These are phyloP conservation scores for Sitobion miscanthi DNA, from an alignment of 1,140 invertebrate species.

Conservation along the genomic window DNA sequence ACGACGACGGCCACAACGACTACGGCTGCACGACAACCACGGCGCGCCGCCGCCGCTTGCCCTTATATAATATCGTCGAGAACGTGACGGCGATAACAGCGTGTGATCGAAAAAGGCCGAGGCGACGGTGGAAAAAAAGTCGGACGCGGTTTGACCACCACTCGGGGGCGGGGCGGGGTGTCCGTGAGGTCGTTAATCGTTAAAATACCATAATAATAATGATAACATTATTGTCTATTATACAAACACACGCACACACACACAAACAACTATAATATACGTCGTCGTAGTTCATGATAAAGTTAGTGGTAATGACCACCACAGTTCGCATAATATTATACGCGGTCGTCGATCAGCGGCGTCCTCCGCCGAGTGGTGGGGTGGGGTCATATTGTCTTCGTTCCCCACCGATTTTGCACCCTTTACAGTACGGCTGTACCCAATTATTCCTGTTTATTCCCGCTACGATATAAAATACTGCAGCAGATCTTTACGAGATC, in stretches of 20 bases:
- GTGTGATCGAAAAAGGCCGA: neutral
- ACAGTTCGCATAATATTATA: neutral
- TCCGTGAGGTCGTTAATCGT: neutral
- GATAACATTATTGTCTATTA: neutral
- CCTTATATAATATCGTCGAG: neutral
- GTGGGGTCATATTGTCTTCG: neutral
- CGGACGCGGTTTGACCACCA: neutral
- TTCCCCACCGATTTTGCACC: neutral
- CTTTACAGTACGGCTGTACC: neutral
- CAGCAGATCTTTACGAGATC: too few species aligned
- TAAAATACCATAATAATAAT: neutral
- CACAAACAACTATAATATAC: neutral
- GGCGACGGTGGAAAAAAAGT: too few species aligned
- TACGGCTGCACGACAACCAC: neutral
- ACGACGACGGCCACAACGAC: neutral
- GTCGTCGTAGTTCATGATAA: neutral
- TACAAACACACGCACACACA: neutral
- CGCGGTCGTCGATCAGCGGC: neutral
- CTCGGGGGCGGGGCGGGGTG: neutral
- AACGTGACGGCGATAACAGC: neutral
- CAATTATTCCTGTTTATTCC: neutral
- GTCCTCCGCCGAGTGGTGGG: neutral
- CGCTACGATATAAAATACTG: neutral
- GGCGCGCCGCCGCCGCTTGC: neutral
- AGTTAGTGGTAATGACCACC: neutral